Percentiles rank a stretch among this genome's conserved stretches.
phyloP scores from a whole-genome alignment of 2,113 vertebrate genomes.

The Lonchura striata region DNA sequence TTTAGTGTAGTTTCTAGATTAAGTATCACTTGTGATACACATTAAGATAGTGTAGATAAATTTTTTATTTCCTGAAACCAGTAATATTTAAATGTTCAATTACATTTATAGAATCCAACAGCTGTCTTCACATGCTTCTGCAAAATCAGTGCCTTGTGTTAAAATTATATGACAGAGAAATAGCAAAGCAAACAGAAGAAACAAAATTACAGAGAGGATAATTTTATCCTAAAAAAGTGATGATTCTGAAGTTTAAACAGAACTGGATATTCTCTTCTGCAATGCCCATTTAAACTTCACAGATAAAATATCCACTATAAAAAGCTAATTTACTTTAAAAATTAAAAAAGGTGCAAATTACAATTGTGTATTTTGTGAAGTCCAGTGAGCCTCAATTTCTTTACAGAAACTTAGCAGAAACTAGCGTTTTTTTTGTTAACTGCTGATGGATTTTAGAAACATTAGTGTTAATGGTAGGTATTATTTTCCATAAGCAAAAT shows the following conservation, averaged over 20 bases:
- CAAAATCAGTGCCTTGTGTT: neutral
- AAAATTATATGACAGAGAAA: neutral
- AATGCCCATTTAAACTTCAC: neutral
- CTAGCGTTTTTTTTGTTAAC: neutral
- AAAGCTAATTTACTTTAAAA: neutral
- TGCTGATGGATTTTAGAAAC: neutral
- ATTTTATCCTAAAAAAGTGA: neutral
- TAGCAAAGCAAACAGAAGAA: slow-evolving; percentile 47
- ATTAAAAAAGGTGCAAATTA: neutral
- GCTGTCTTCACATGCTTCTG: neutral
- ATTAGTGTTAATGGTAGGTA: neutral
- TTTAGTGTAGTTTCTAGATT: slow-evolving; percentile 58
- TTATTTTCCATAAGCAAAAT: slow-evolving; percentile 35
- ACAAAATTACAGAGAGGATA: slow-evolving; percentile 34
- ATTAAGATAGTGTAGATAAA: neutral
- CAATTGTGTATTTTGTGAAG: neutral
- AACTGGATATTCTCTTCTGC: neutral
- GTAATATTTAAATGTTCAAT: neutral
- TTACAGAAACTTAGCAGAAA: slow-evolving; percentile 12
- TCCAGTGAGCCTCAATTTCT: neutral
- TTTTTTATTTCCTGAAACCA: slow-evolving; percentile 33
- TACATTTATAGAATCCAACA: neutral
- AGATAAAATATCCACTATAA: neutral
- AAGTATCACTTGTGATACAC: slow-evolving; percentile 65
- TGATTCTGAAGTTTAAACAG: slow-evolving; percentile 5